A percentile compares a stretch with the other conserved stretches of the same genome.
These are phyloP conservation scores for Trichacis sp. DNA, from an alignment of 2,888 invertebrate genomes.

Conservation along the genomic window DNA sequence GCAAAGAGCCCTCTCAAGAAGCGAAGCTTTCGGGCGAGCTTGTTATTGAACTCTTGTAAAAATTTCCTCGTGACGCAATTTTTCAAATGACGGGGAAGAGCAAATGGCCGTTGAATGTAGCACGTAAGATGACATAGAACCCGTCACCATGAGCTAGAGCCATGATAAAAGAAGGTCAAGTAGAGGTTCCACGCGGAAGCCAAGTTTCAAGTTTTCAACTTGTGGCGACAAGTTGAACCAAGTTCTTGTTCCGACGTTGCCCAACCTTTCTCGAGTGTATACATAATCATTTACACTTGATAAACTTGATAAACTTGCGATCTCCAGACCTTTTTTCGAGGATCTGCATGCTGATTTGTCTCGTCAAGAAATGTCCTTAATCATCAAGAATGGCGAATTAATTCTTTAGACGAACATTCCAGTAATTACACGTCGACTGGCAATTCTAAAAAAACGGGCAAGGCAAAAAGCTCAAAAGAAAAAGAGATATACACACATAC, in stretches of 20 bases:
- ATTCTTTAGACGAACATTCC: no score
- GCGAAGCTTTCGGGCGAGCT: no score
- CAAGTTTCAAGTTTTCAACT: constrained; percentile 28
- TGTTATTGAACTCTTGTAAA: no score
- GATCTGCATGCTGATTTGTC: constrained; percentile 29
- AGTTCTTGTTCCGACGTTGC: constrained; percentile 32
- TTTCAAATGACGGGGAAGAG: neutral
- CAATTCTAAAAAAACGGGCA: no score
- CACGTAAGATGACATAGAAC: neutral
- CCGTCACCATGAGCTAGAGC: neutral
- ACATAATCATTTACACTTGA: constrained; percentile 28
- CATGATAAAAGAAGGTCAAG: constrained; percentile 8
- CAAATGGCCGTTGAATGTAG: neutral
- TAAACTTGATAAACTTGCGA: constrained; percentile 32
- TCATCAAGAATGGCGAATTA: no score
- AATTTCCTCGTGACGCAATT: neutral
- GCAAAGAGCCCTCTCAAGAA: no score
- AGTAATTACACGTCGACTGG: no score
- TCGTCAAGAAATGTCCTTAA: no score
- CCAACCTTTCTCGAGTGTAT: constrained; percentile 28
- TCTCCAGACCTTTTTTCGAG: constrained; percentile 22
- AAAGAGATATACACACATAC: no score
- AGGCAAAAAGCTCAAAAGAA: no score
- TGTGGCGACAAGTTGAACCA: constrained; percentile 25
- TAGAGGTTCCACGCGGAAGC: constrained; percentile 20